A percentile compares a stretch with the other conserved stretches of the same genome.
Evolutionary conservation across 2,113 vertebrate species (phyloP).

Genomic region (Hassar affinis): DNA sequence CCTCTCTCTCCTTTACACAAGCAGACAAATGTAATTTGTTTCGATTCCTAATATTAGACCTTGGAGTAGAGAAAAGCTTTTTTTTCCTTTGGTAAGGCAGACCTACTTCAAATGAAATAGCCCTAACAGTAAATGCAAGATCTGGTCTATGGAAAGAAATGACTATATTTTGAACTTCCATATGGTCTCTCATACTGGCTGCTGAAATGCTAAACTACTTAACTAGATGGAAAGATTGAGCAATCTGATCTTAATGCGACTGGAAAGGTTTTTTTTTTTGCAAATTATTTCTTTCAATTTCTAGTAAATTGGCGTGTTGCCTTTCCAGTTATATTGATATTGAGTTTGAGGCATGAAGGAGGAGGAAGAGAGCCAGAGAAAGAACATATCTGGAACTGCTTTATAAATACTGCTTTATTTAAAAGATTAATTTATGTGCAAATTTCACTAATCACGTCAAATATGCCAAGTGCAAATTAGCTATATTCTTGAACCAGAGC

Average conservation of each 20-base stretch:
- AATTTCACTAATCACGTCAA: neutral
- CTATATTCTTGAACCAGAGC: neutral
- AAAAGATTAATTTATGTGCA: neutral
- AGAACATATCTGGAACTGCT: neutral
- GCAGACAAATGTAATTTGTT: constrained; percentile 18
- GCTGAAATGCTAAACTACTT: constrained; percentile 20
- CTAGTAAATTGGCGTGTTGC: constrained; percentile 3
- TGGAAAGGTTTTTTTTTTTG: neutral
- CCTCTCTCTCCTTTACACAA: constrained; percentile 5
- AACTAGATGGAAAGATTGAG: constrained; percentile 21
- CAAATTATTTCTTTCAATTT: constrained; percentile 21
- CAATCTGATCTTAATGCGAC: constrained; percentile 27
- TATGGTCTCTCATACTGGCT: neutral
- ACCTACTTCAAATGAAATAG: neutral
- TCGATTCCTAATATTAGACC: constrained; percentile 27
- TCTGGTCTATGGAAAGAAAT: constrained; percentile 11
- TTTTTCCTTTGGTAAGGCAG: neutral
- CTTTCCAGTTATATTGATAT: constrained; percentile 8
- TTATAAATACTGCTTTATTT: neutral
- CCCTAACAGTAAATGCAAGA: constrained; percentile 16
- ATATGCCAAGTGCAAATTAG: neutral
- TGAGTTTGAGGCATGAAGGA: neutral
- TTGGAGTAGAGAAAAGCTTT: constrained; percentile 5
- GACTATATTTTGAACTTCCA: neutral
- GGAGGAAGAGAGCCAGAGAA: neutral